phyloP scores from a whole-genome alignment of 2,797 vertebrate genomes.

The Urophycis tenuis region DNA sequence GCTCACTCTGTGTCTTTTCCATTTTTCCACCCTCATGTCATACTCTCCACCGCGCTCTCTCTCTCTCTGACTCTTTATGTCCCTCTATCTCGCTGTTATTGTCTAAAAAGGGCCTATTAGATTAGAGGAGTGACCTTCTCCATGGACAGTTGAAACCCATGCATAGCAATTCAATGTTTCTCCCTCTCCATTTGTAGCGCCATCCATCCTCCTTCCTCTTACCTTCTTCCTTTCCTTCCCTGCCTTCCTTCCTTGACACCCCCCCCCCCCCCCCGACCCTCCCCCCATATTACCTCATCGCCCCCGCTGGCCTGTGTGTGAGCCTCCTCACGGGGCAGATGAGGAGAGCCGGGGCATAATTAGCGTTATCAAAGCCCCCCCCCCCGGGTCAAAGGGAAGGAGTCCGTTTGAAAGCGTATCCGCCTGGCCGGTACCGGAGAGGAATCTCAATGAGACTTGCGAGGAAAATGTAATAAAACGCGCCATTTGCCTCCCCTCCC shows the following conservation, averaged over 20 bases:
- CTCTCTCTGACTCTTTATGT: slow-evolving; percentile 2
- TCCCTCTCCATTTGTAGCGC: too few relatives aligned
- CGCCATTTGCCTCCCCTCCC: neutral
- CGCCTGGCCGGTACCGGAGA: neutral
- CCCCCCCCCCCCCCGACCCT: neutral
- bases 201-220: neutral
- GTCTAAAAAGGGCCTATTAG: slow-evolving; percentile 50
- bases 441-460: neutral
- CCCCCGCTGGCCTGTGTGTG: slow-evolving; percentile 56
- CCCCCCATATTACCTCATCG: slow-evolving; percentile 49
- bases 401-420: neutral
- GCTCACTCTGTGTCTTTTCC: slow-evolving; percentile 14
- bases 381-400: slow-evolving; percentile 26
- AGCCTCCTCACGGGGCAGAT: slow-evolving; percentile 54
- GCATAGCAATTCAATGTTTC: slow-evolving; percentile 61
- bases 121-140: slow-evolving; percentile 67
- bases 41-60: neutral
- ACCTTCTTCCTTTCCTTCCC: neutral
- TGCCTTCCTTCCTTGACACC: neutral
- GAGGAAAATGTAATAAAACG: neutral
- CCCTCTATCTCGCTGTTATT: slow-evolving; percentile 48
- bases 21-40: slow-evolving; percentile 49
- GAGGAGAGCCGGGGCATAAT: slow-evolving; percentile 58
- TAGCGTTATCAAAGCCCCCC: slow-evolving; percentile 61
- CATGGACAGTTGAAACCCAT: slow-evolving; percentile 47